Percentiles rank a stretch among this genome's conserved stretches.
phyloP scores from a whole-genome alignment of 1,140 invertebrate genomes.

The Leptopilina boulardi region DNA sequence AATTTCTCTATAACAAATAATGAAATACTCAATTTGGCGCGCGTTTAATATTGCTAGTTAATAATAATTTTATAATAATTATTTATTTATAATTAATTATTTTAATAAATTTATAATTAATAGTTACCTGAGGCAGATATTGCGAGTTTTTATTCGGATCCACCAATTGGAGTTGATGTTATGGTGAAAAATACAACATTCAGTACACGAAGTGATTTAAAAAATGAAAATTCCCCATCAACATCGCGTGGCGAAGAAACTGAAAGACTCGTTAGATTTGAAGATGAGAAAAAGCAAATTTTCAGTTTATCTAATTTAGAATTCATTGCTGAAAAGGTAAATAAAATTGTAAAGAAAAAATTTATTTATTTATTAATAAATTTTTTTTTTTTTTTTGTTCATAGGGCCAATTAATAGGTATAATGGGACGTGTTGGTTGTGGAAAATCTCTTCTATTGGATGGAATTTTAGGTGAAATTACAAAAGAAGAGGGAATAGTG shows the following conservation, averaged over 20 bases:
- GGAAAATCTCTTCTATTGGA: slow-evolving; percentile 87
- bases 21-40: too few species aligned
- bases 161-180: slow-evolving; percentile 68
- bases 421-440: slow-evolving; percentile 84
- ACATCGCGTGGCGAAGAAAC: background rate
- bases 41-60: too few species aligned
- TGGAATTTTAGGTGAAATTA: slow-evolving; percentile 86
- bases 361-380: background rate
- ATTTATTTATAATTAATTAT: too few species aligned
- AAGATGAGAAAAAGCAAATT: slow-evolving; percentile 17
- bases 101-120: slow-evolving; percentile 44
- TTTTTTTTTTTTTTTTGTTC: background rate
- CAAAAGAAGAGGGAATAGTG: slow-evolving; percentile 80
- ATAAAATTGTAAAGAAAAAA: slow-evolving; percentile 29
- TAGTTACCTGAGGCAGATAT: slow-evolving; percentile 82
- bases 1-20: too few species aligned
- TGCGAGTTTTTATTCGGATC: slow-evolving; percentile 68
- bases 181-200: slow-evolving; percentile 76
- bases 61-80: too few species aligned
- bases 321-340: slow-evolving; percentile 77
- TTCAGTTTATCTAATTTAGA: slow-evolving; percentile 78
- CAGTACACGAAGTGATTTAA: slow-evolving; percentile 45
- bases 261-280: background rate
- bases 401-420: slow-evolving; percentile 82
- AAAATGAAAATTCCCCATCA: slow-evolving; percentile 24